Conservation (phyloP, 2,797 vertebrate species). For the Todus mexicanus region DNA sequence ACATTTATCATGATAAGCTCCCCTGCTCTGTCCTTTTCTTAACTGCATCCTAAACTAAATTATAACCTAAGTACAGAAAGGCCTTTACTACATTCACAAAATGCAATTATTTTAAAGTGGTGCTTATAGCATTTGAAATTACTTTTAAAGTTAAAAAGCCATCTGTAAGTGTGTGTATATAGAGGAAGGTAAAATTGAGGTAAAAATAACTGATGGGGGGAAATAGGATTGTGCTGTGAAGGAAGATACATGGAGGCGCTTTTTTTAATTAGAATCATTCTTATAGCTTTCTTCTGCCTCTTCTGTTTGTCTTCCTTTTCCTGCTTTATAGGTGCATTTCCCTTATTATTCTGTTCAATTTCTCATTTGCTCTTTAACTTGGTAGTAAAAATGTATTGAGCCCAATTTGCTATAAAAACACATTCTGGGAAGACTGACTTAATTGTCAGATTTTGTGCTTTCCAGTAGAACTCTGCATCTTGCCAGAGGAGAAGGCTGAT, state of each 20-base stretch:
- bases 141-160: background rate
- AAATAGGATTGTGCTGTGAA: background rate
- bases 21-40: background rate
- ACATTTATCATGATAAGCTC: background rate
- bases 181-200: background rate
- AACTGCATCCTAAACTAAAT: background rate
- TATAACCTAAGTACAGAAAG: background rate
- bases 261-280: background rate
- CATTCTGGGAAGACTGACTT: background rate
- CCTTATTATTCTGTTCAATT: background rate
- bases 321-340: background rate
- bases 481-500: background rate
- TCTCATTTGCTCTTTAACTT: background rate
- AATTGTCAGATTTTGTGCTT: background rate
- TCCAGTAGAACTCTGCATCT: background rate
- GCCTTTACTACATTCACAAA: background rate
- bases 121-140: background rate
- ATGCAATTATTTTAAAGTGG: background rate
- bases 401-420: background rate
- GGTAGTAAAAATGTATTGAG: background rate
- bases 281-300: background rate
- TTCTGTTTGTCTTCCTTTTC: background rate
- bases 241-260: background rate
- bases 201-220: background rate
- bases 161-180: background rate